Conservation (phyloP, 2,113 vertebrate genomes). For the Taxidea taxus region DNA sequence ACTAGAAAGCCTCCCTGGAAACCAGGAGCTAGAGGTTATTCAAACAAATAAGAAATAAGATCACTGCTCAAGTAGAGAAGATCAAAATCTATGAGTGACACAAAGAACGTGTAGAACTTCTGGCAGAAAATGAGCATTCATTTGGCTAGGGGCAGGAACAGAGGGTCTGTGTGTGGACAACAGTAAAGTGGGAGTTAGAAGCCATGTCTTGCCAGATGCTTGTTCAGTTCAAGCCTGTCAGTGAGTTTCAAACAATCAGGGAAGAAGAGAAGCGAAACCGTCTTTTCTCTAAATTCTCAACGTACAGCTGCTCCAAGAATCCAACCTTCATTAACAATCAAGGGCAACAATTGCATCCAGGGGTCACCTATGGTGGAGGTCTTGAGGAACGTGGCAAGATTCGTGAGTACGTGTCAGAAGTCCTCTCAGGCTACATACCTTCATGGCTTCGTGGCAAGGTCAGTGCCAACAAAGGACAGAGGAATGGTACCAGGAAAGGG, state of each 20-base stretch:
- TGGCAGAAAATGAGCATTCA: background rate
- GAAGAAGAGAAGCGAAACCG: background rate
- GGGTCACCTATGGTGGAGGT: background rate
- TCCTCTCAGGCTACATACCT: background rate
- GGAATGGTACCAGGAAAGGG: background rate
- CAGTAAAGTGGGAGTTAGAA: background rate
- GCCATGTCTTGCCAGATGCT: background rate
- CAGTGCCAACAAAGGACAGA: background rate
- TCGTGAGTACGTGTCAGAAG: background rate
- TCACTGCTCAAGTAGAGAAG: background rate
- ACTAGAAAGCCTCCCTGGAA: conserved; percentile 39
- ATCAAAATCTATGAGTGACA: background rate
- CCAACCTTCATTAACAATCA: background rate
- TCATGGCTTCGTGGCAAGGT: background rate
- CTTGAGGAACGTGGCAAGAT: background rate
- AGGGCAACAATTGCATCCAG: background rate
- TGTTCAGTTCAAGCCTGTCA: background rate
- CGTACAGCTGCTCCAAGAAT: background rate
- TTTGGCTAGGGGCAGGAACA: background rate
- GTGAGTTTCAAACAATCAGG: background rate
- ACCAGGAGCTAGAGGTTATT: background rate
- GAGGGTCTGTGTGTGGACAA: background rate
- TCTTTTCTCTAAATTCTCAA: background rate
- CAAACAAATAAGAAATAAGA: background rate
- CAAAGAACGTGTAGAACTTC: background rate